These are phyloP conservation scores for Medauroidea extradentata DNA, from an alignment of 1,140 invertebrate genomes.

Conservation along the genomic window DNA sequence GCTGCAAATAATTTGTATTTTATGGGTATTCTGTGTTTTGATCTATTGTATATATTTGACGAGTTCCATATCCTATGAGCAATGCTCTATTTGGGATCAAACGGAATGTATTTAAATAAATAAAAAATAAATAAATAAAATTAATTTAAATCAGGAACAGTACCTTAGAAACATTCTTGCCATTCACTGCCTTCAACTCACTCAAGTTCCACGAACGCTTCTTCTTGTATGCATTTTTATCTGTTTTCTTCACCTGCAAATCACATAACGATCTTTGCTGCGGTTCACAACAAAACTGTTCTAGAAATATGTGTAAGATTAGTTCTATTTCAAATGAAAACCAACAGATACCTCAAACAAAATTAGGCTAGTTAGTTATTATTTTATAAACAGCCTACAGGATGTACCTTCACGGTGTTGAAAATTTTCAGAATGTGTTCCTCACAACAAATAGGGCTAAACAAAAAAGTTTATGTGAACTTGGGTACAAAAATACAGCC, in stretches of 20 bases:
- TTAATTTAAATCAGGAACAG: slow-evolving; percentile 24
- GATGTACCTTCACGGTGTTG: not conserved
- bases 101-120: slow-evolving; percentile 10
- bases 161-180: slow-evolving; percentile 53
- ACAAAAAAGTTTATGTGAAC: no score
- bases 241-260: slow-evolving; percentile 71
- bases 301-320: not conserved
- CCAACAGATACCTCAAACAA: not conserved
- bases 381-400: not conserved
- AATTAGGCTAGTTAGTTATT: not conserved
- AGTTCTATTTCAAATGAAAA: no score
- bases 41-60: no score
- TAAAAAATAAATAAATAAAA: slow-evolving; percentile 7
- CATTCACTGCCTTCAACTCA: slow-evolving; percentile 76
- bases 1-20: no score
- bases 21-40: no score
- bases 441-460: no score
- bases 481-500: no score
- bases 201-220: slow-evolving; percentile 73
- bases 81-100: no score
- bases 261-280: not conserved
- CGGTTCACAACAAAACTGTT: not conserved
- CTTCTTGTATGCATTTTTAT: slow-evolving; percentile 78
- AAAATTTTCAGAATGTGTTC: not conserved
- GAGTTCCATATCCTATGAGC: no score